Percentiles rank a stretch among this genome's conserved stretches.
Evolutionary conservation across 1,140 invertebrate genomes (phyloP).

Genomic region (Pogonomyrmex californicus): DNA sequence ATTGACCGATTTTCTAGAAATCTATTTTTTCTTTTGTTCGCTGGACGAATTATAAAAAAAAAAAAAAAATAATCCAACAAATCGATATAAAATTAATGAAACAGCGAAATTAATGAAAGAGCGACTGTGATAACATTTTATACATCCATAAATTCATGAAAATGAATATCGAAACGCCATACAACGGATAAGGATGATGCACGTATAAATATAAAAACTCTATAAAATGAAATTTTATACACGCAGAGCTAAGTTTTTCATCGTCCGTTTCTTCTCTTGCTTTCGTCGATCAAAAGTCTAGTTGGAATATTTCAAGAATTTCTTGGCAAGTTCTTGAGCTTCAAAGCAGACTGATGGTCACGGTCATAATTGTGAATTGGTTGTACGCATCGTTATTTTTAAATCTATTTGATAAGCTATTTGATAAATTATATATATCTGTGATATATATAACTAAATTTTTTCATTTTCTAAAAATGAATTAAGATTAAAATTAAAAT

Average conservation of each 20-base stretch:
- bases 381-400: constrained; percentile 3
- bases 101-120: too few species aligned
- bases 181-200: neutral
- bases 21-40: neutral
- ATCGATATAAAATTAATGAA: neutral
- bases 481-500: neutral
- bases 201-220: constrained; percentile 4
- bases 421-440: too few species aligned
- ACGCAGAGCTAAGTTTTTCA: constrained; percentile 13
- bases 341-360: neutral
- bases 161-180: constrained; percentile 35
- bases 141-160: constrained; percentile 10
- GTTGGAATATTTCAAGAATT: constrained; percentile 46
- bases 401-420: neutral
- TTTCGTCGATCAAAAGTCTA: constrained; percentile 25
- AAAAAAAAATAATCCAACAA: neutral
- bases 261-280: neutral
- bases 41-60: neutral
- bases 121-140: neutral
- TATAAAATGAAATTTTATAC: neutral
- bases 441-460: neutral
- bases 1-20: constrained; percentile 15
- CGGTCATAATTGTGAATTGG: neutral
- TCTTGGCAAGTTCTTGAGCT: constrained; percentile 28
- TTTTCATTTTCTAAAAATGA: neutral